These are phyloP conservation scores for Trematocara variabile DNA, from an alignment of 2,113 vertebrate species.

Conservation along the genomic window DNA sequence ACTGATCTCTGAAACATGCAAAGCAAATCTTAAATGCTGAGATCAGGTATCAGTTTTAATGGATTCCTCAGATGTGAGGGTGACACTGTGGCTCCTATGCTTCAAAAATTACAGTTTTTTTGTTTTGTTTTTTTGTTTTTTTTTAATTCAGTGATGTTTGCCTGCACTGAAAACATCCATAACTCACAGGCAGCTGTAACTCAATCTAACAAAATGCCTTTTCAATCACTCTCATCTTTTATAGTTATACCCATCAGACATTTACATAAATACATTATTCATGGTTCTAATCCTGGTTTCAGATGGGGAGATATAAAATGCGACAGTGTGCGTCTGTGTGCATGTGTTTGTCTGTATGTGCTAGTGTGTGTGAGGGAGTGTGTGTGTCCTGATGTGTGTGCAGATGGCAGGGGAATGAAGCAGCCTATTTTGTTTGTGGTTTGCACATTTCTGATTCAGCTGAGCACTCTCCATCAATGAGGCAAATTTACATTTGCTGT, in stretches of 20 bases:
- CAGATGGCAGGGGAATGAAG: slow-evolving; percentile 53
- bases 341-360: neutral
- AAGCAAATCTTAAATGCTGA: neutral
- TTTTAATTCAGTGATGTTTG: neutral
- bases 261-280: slow-evolving; percentile 75
- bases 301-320: slow-evolving; percentile 65
- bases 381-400: slow-evolving; percentile 50
- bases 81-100: slow-evolving; percentile 32
- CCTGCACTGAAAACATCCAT: slow-evolving; percentile 39
- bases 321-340: slow-evolving; percentile 7
- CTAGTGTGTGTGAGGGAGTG: neutral
- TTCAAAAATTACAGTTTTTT: slow-evolving; percentile 1
- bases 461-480: slow-evolving; percentile 53
- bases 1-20: slow-evolving; percentile 23
- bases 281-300: slow-evolving; percentile 63
- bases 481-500: slow-evolving; percentile 59
- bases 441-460: slow-evolving; percentile 64
- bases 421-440: slow-evolving; percentile 64
- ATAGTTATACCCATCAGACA: slow-evolving; percentile 63
- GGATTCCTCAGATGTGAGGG: slow-evolving; percentile 28
- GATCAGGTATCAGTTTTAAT: slow-evolving; percentile 30
- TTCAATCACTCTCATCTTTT: slow-evolving; percentile 71
- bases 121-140: neutral
- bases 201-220: slow-evolving; percentile 63
- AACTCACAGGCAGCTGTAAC: slow-evolving; percentile 48